Percentiles rank a stretch among this genome's conserved stretches.
Evolutionary conservation across 2,797 vertebrate species (phyloP).

Genomic region (Poeciliopsis turneri): DNA sequence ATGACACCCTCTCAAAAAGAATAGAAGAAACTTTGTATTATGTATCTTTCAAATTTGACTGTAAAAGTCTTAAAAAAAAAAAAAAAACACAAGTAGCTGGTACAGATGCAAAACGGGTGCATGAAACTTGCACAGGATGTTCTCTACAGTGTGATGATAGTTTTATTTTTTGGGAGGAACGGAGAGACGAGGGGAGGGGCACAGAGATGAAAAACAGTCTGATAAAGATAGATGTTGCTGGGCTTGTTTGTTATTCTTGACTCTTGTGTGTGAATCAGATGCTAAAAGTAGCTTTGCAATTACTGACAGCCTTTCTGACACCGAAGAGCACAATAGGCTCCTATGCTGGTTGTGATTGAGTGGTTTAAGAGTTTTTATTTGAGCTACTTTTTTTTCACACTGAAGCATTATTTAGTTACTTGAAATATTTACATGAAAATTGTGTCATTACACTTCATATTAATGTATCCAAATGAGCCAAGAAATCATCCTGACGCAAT

Average conservation of each 20-base stretch:
- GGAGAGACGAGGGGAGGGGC: background rate
- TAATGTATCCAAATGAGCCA: slow-evolving; percentile 40
- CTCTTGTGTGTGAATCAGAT: slow-evolving; percentile 41
- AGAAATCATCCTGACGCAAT: slow-evolving; percentile 41
- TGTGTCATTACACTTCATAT: slow-evolving; percentile 47
- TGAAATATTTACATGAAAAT: slow-evolving; percentile 26
- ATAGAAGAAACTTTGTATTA: slow-evolving; percentile 16
- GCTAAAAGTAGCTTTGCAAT: slow-evolving; percentile 39
- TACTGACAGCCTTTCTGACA: slow-evolving; percentile 30
- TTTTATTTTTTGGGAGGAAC: background rate
- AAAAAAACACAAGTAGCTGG: slow-evolving; percentile 39
- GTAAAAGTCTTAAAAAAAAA: slow-evolving; percentile 48
- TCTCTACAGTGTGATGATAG: slow-evolving; percentile 36
- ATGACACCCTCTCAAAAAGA: slow-evolving; percentile 49
- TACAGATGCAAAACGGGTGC: slow-evolving; percentile 68
- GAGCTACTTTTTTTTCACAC: slow-evolving; percentile 35
- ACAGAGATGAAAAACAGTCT: slow-evolving; percentile 6
- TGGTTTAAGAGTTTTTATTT: slow-evolving; percentile 50
- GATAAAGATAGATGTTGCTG: slow-evolving; percentile 54
- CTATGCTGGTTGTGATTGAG: slow-evolving; percentile 40
- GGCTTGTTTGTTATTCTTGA: slow-evolving; percentile 48
- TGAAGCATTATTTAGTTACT: slow-evolving; percentile 25
- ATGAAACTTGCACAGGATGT: slow-evolving; percentile 56
- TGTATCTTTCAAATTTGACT: slow-evolving; percentile 46
- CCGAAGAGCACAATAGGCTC: slow-evolving; percentile 30